A percentile compares a stretch with the other conserved stretches of the same genome.
Evolutionary conservation across 2,797 vertebrate species (phyloP).

Genomic region (Chelon auratus): DNA sequence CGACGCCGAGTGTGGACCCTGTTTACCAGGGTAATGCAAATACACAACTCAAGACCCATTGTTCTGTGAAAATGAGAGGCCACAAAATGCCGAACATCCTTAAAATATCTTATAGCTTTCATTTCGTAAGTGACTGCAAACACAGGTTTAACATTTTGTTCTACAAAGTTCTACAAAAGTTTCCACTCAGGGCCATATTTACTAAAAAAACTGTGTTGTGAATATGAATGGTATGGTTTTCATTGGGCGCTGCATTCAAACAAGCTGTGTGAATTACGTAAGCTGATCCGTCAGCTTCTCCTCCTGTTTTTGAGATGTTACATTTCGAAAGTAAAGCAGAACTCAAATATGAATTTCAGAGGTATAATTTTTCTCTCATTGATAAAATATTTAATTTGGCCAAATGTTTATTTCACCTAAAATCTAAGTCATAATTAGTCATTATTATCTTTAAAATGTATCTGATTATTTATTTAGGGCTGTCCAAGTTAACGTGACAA

Average conservation of each 20-base stretch:
- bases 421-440: background rate
- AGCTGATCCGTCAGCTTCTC: background rate
- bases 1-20: constrained; percentile 96
- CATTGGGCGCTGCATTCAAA: background rate
- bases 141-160: background rate
- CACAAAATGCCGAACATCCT: too few species aligned
- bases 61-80: too few species aligned
- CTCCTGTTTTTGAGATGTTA: background rate
- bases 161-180: background rate
- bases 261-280: background rate
- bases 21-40: constrained; percentile 90
- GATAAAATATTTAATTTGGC: too few species aligned
- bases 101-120: too few species aligned
- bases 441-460: background rate
- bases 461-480: too few species aligned
- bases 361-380: background rate
- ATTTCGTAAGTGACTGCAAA: background rate
- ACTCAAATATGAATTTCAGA: background rate
- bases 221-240: background rate
- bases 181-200: background rate
- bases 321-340: background rate
- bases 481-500: too few species aligned
- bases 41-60: background rate
- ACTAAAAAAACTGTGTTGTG: background rate
- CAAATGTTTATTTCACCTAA: background rate